Conservation (phyloP, 2,113 vertebrate species). For the Peromyscus polionotus region DNA sequence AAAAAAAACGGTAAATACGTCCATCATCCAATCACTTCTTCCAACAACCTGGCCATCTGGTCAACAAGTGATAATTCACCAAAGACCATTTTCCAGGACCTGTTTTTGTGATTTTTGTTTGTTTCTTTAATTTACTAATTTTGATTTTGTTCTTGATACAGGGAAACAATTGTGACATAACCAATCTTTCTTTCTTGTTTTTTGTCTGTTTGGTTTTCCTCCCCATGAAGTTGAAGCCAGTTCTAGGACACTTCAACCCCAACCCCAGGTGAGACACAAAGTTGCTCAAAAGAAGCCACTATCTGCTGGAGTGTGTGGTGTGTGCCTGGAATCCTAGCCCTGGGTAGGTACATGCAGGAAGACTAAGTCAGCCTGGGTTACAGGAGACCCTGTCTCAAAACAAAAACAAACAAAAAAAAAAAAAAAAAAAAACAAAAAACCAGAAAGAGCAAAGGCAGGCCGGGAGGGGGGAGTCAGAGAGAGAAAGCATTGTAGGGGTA, state of each 20-base stretch:
- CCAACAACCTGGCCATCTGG: not conserved
- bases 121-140: not conserved
- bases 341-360: not conserved
- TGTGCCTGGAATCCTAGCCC: not conserved
- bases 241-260: not conserved
- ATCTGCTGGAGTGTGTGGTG: not conserved
- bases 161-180: accelerated
- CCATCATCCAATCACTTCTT: not conserved
- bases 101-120: not conserved
- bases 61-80: not conserved
- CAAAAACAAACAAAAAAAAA: not conserved
- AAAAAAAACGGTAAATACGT: slow-evolving; percentile 50
- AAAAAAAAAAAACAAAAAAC: not conserved
- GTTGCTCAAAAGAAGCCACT: not conserved
- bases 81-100: not conserved
- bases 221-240: not conserved
- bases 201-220: too few relatives aligned
- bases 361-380: not conserved
- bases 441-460: not conserved
- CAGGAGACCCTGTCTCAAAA: not conserved
- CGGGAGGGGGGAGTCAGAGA: not conserved
- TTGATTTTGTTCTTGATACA: not conserved
- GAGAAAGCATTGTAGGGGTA: not conserved
- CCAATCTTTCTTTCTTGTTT: not conserved
- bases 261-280: not conserved